Base-by-base conservation (phyloP, 2,113 vertebrate genomes). In the Penelope pileata region DNA sequence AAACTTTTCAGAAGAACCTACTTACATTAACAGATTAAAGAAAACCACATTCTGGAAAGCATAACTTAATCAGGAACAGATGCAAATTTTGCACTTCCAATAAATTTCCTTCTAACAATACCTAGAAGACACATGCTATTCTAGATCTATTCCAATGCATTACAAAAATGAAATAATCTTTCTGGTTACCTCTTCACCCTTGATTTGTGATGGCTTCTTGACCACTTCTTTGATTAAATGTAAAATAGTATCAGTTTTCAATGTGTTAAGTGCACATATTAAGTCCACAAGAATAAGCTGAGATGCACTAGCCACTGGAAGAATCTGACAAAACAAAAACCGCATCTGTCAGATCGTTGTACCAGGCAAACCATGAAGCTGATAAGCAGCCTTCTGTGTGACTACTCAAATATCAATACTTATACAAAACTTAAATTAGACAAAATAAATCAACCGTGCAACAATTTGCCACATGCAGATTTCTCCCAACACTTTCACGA, bases 221-320 rank as follows among this genome's bases (percentile, higher is more conserved):
- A 99, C 99, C 91, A 99, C 99, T 90, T 99, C 99, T 96, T 98
- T 99, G 69, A 99, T 97, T 76, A 99, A 96, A 18, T 98, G 97
- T n/a, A 99, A 97, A 66, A 99, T 97, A 2, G 96, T 96, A 38
- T 99, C 99, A 0, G 96, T 98, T 90, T 97, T 99, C 92, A 99
- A 79, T 0, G 98, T 98, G 75, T 93, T 98, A 69, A 99, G 97
- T 0, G 99, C 98, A 88, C 99, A 99, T 36, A 99, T 76, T 80
- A 99, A 95, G 58, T 99, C 99, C 36, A 99, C 98, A 0, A 99
- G 98, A 21, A 98, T 97, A 6, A 99, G 96, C 94, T 99, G 99
- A 85, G 98, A 96, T 8, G 98, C 86, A 43, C 97, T 98, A 40
- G 98, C 97, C 42, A 85, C 97, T 1, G 98, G 98, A 84, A 99